These are phyloP conservation scores for Theonella swinhoei DNA, from an alignment of 37 sponge, comb jelly and placozoan genomes.

Conservation along the genomic window DNA sequence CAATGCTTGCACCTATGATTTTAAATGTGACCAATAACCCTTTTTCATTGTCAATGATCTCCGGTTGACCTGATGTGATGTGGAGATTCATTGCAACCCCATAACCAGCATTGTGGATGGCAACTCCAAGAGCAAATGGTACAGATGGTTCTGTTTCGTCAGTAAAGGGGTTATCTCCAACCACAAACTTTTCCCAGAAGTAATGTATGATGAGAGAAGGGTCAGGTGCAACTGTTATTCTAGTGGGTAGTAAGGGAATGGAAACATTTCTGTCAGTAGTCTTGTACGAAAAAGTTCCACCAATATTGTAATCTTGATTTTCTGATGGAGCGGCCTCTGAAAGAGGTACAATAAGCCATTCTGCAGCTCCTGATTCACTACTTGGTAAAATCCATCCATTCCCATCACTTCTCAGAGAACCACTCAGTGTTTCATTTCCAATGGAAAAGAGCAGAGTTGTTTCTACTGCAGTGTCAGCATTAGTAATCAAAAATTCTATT, in stretches of 20 bases:
- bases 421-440: constrained; percentile 21
- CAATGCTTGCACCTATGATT: constrained; percentile 46
- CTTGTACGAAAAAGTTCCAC: constrained; percentile 14
- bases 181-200: constrained; percentile 30
- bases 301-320: constrained; percentile 16
- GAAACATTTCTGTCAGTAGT: constrained; percentile 20
- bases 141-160: too few relatives aligned
- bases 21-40: constrained; percentile 37
- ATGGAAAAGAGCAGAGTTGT: constrained; percentile 26
- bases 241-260: constrained; percentile 31
- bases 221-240: constrained; percentile 33
- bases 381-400: constrained; percentile 14
- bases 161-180: constrained; percentile 42
- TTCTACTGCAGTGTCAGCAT: not conserved
- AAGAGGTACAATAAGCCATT: too few relatives aligned
- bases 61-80: too few relatives aligned
- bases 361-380: constrained; percentile 14
- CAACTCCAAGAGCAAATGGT: too few relatives aligned
- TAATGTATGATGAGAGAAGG: constrained; percentile 41
- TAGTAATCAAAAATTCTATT: constrained; percentile 25
- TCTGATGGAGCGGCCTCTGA: constrained; percentile 47
- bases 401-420: constrained; percentile 11
- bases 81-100: too few relatives aligned
- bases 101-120: too few relatives aligned
- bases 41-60: constrained; percentile 51